Base-by-base conservation (phyloP, 2,888 invertebrate species). In the Osmoderma eremita region DNA sequence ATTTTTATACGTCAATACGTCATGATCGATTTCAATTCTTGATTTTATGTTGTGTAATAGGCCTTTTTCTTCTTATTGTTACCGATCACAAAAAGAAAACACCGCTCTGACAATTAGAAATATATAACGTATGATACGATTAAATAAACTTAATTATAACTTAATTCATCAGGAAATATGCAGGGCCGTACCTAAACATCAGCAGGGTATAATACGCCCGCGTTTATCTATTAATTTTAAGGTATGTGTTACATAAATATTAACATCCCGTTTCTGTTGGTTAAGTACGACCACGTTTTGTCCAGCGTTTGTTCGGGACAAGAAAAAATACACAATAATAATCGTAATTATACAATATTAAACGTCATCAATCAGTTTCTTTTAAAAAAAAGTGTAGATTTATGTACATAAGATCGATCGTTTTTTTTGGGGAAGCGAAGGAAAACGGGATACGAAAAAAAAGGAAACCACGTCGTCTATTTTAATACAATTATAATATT, bases 41-140 rank as follows among this genome's bases (percentile, higher is more conserved):
- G 5, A 45, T 58, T 24, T 30, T 45, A 30, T 61, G 24, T 61
- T 48, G 15, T 24, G 13, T 18, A 62, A 54, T 70, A 70, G 70
- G 70, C 70, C 70, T 42, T 68, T 58, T 68, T 61, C 58, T 1
- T 30, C 58, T 68, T 70, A 70, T 70, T 70, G 70, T 70, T 67
- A 65, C 70, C 66, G 66, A 70, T 67, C 67, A 62, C 53, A 66
- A 50, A 48, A 64, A 36, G 13, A 30, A 51, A 30, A 61, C 58
- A 61, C 58, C 58, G 58, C 30, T n/a, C n/a, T 45, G 30, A 61
- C 58, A 61, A 42, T 24, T 24, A 51, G 42, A 61, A 45, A 53
- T 53, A 53, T 61, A 61, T 49, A 66, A 65, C 24, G 39, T 61
- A 61, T 62, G 62, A 51, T 62, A 53, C 62, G 61, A 67, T 51